Conservation (phyloP, 2,888 invertebrate species). For the Drosophila paramelanica region DNA sequence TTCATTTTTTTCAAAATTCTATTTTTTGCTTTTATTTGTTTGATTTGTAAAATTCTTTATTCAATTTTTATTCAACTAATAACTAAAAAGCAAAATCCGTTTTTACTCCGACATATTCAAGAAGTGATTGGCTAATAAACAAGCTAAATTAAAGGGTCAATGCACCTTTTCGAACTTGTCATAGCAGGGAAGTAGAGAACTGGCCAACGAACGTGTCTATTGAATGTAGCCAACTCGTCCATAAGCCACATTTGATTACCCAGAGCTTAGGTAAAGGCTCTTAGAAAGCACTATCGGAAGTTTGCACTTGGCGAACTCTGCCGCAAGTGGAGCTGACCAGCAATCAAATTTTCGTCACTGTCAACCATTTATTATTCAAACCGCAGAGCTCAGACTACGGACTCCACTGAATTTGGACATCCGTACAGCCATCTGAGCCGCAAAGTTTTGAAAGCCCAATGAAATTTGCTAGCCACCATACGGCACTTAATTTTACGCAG, state of each 20-base stretch:
- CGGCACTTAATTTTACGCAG: slow-evolving; percentile 73
- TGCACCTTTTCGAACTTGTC: neutral
- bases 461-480: slow-evolving; percentile 74
- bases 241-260: slow-evolving; percentile 44
- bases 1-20: neutral
- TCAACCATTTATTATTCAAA: slow-evolving; percentile 46
- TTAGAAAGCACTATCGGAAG: slow-evolving; percentile 28
- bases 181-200: neutral
- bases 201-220: slow-evolving; percentile 5
- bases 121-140: neutral
- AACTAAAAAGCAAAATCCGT: no score
- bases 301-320: slow-evolving; percentile 34
- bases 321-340: slow-evolving; percentile 35
- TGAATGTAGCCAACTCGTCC: slow-evolving; percentile 15
- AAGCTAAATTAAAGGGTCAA: slow-evolving; percentile 6
- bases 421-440: slow-evolving; percentile 43
- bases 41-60: neutral
- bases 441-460: slow-evolving; percentile 78
- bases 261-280: slow-evolving; percentile 11
- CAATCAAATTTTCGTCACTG: slow-evolving; percentile 47
- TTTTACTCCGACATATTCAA: no score
- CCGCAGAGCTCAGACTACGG: slow-evolving; percentile 48
- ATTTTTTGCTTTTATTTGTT: neutral
- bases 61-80: no score
- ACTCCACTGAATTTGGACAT: slow-evolving; percentile 26